Base-by-base conservation (phyloP, 2,113 vertebrate genomes). In the Gallinago jamesoni region DNA sequence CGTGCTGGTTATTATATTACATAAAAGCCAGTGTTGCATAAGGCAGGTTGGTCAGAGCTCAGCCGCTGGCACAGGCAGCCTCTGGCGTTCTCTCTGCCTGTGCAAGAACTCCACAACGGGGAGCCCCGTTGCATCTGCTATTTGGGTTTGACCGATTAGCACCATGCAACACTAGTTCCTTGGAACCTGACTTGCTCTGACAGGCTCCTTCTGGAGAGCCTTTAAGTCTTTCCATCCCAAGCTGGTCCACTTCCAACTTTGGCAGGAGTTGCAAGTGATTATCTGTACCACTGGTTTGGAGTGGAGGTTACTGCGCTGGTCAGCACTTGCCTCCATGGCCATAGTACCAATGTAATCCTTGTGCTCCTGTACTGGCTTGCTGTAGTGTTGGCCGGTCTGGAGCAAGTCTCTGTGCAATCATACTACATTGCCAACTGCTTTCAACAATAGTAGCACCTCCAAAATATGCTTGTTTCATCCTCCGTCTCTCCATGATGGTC, bases 391-490 rank as follows among this genome's bases (percentile, higher is more conserved):
- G 31, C 28, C 8, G 4, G 1, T 33, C n/a, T 76, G 53, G 53
- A 76, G 28, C 24, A 43, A 31, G 19, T 59, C n/a, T 48, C 63
- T 73, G 17, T 57, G 28, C 52, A 33, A 31, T 86, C n/a, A 43
- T 63, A 48, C 31, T 50, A 5, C 0, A 0, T 21, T 14, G 1
- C 11, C 1, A 1, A 22, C 48, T 69, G 8, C 22, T 81, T 19
- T 60, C 43, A 68, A 73, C 21, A 52, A 13, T 4, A 63, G 9
- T 27, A 73, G 12, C 21, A 64, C 3, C 22, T 48, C 28, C 11
- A 47, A 80, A 87, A 56, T 33, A 56, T 4, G 6, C 19, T 22
- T 50, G 39, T 23, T 89, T 59, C 55, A 53, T 50, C 16, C 24
- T 76, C 31, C 15, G 14, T 21, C 2, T 75, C 23, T 43, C 11